These are phyloP conservation scores for Lepus oiostolus DNA, from an alignment of 2,797 vertebrate species.

Conservation along the genomic window DNA sequence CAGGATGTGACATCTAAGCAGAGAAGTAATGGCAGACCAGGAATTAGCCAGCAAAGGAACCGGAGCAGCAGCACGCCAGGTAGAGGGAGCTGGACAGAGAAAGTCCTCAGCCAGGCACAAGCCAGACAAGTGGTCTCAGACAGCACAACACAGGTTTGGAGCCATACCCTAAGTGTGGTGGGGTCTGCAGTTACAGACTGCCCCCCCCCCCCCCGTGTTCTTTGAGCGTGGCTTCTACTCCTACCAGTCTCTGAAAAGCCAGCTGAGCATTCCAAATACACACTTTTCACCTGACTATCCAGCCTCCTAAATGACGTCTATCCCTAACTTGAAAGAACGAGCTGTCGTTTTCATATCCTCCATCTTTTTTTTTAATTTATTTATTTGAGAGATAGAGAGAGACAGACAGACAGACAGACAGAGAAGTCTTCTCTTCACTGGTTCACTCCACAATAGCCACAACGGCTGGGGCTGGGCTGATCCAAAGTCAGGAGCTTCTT, in stretches of 20 bases:
- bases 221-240: not conserved
- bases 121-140: not conserved
- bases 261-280: not conserved
- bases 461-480: too few species aligned
- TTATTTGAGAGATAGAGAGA: too few species aligned
- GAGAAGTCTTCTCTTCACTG: too few species aligned
- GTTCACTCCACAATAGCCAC: too few species aligned
- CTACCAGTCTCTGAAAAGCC: not conserved
- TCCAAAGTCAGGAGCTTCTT: too few species aligned
- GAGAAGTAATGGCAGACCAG: not conserved
- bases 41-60: not conserved
- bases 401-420: too few species aligned
- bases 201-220: too few species aligned
- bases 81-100: not conserved
- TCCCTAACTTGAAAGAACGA: not conserved
- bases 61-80: not conserved
- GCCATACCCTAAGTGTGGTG: not conserved
- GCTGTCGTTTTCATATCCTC: not conserved
- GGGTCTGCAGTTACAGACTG: not conserved
- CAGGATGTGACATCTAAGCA: not conserved
- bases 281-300: not conserved
- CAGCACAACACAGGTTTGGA: not conserved
- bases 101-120: too few species aligned
- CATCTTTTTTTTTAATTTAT: too few species aligned
- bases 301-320: not conserved